These are phyloP conservation scores for Sphaerodactylus townsendi DNA, from an alignment of 2,113 vertebrate genomes.

Conservation along the genomic window DNA sequence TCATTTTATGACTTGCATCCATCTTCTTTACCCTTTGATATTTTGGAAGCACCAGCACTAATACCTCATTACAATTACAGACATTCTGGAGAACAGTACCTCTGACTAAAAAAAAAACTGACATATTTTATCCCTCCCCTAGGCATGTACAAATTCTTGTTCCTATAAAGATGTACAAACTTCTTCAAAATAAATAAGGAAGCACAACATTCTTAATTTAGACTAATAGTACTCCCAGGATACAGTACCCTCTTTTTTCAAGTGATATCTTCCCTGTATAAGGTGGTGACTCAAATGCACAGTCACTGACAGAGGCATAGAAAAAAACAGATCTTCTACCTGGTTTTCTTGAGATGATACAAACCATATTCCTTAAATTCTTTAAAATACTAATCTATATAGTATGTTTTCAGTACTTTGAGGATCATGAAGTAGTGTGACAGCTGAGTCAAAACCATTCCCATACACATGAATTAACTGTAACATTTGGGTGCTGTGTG, in stretches of 20 bases:
- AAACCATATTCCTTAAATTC: background rate
- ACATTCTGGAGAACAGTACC: constrained; percentile 39
- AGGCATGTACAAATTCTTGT: background rate
- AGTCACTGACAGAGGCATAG: background rate
- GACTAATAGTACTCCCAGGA: background rate
- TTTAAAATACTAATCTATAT: background rate
- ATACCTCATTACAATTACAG: constrained; percentile 48
- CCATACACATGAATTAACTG: background rate
- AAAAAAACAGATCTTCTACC: background rate
- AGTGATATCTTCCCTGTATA: background rate
- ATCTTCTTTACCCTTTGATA: constrained; percentile 64
- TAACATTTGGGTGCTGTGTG: too few relatives aligned
- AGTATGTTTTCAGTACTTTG: background rate
- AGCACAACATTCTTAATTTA: background rate
- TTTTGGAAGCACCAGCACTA: constrained; percentile 46
- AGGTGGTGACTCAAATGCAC: background rate
- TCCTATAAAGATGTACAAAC: background rate
- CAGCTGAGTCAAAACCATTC: too few relatives aligned
- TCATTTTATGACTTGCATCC: constrained; percentile 53
- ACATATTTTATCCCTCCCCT: background rate
- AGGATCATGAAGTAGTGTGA: background rate
- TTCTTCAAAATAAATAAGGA: background rate
- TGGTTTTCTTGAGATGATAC: background rate
- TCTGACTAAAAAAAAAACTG: constrained; percentile 27
- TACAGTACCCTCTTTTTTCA: accelerated